Evolutionary conservation across 1,140 invertebrate species (phyloP).

Genomic region (Panagrolaimus sp.): DNA sequence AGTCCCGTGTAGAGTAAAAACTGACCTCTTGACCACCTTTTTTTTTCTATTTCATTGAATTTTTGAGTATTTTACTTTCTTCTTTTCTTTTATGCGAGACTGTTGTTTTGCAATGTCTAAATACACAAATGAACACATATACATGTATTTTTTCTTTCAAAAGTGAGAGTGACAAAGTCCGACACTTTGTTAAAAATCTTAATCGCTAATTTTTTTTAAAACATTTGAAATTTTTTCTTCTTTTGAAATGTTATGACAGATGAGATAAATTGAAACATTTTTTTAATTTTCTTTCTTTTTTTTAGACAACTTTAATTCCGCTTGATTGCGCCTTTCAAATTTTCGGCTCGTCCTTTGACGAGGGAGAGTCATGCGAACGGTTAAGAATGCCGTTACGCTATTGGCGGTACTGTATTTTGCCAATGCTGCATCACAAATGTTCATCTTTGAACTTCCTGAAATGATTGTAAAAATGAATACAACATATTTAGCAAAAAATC

Average conservation of each 20-base stretch:
- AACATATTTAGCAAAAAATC: constrained; percentile 28
- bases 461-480: constrained; percentile 33
- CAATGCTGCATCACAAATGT: not conserved
- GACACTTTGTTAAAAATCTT: too few species aligned
- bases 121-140: too few species aligned
- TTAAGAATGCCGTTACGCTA: not conserved
- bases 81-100: too few species aligned
- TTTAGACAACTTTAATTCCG: not conserved
- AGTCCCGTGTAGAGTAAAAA: too few species aligned
- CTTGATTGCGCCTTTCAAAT: not conserved
- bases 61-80: too few species aligned
- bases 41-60: too few species aligned
- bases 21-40: too few species aligned
- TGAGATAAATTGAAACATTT: not conserved
- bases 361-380: not conserved
- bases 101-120: too few species aligned
- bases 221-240: not conserved
- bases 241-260: not conserved
- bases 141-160: too few species aligned
- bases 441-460: constrained; percentile 39
- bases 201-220: constrained; percentile 2
- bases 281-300: not conserved
- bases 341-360: constrained; percentile 27
- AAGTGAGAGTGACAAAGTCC: too few species aligned
- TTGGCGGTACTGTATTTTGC: not conserved